A percentile compares a stretch with the other conserved stretches of the same genome.
Evolutionary conservation across 2,113 vertebrate genomes (phyloP).

Genomic region (Labeo rohita): DNA sequence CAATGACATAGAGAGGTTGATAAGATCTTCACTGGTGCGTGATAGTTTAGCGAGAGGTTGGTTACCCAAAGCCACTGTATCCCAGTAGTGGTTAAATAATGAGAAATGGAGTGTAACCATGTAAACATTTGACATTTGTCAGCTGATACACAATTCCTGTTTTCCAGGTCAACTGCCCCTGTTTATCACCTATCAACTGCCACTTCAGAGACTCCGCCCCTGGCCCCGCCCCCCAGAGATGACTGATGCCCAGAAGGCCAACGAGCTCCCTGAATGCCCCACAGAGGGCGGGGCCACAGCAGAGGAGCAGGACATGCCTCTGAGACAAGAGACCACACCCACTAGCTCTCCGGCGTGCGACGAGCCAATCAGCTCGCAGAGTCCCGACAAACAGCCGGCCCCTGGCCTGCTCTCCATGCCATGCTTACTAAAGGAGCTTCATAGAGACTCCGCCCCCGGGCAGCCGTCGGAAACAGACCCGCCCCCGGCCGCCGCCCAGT

Average conservation of each 20-base stretch:
- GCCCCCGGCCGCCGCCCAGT: conserved; percentile 73
- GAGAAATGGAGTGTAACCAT: no score
- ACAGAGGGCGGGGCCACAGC: conserved; percentile 73
- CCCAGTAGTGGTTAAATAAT: background rate
- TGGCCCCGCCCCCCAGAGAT: conserved; percentile 85
- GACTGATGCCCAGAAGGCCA: conserved; percentile 90
- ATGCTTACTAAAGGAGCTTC: conserved; percentile 93
- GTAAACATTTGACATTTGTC: no score
- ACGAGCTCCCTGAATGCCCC: conserved; percentile 82
- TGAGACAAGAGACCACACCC: conserved; percentile 80
- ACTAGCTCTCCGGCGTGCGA: conserved; percentile 77
- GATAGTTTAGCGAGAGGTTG: background rate
- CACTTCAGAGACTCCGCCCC: conserved; percentile 79
- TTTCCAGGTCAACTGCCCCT: conserved; percentile 65
- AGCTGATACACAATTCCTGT: background rate
- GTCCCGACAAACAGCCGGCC: conserved; percentile 75
- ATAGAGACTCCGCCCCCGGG: conserved; percentile 89
- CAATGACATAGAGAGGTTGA: background rate
- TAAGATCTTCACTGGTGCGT: background rate
- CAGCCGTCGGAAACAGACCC: conserved; percentile 86
- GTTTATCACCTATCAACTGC: conserved; percentile 59
- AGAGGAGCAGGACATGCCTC: conserved; percentile 77
- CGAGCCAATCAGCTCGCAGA: conserved; percentile 73
- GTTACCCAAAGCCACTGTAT: background rate
- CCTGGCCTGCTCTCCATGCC: conserved; percentile 88